Conservation (phyloP, 2,888 invertebrate species). For the Dilophus febrilis region DNA sequence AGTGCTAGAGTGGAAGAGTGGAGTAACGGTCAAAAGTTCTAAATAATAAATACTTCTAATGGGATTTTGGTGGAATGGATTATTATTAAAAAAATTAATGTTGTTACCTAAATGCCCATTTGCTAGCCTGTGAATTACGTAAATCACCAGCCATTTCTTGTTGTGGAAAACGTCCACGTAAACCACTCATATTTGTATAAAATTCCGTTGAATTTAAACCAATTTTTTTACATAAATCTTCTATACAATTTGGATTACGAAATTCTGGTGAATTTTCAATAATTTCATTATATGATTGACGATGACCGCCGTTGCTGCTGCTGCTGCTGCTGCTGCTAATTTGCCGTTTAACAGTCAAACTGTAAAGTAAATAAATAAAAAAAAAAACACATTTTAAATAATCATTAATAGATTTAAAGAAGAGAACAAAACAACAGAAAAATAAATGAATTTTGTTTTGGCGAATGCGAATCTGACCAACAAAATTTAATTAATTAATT, state of each 20-base stretch:
- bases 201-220: conserved; percentile 21
- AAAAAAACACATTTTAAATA: background rate
- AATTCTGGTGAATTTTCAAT: conserved; percentile 70
- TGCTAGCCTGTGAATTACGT: conserved; percentile 77
- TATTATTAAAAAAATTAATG: no score
- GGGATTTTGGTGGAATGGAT: no score
- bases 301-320: conserved; percentile 67
- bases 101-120: conserved; percentile 80
- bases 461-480: no score
- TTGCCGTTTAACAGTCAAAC: conserved; percentile 64
- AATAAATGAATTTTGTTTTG: no score
- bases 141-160: conserved; percentile 70
- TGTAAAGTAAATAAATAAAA: conserved; percentile 27
- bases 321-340: no score
- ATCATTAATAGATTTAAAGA: background rate
- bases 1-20: no score
- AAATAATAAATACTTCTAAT: no score
- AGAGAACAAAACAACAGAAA: no score
- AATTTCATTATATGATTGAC: conserved; percentile 62
- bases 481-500: no score
- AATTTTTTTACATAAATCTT: conserved; percentile 62
- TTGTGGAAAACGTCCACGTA: conserved; percentile 56
- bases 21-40: no score
- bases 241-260: conserved; percentile 78
- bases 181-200: conserved; percentile 21